Evolutionary conservation across 2,797 vertebrate genomes (phyloP).

Genomic region (Xenops minutus): DNA sequence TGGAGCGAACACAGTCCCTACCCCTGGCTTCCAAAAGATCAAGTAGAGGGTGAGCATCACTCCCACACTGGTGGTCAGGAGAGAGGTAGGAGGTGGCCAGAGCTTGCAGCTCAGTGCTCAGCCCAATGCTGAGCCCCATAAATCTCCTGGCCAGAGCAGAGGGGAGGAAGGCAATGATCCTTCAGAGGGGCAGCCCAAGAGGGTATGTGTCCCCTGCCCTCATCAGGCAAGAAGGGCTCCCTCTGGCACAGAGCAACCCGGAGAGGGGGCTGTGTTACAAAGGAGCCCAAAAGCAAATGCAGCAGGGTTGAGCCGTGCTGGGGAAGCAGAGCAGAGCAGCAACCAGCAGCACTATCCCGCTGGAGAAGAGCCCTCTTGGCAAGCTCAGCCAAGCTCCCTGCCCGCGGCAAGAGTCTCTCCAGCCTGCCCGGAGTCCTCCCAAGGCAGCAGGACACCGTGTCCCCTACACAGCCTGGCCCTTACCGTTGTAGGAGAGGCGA

Average conservation of each 20-base stretch:
- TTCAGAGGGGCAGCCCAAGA: neutral
- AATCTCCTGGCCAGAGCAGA: neutral
- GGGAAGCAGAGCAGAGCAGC: neutral
- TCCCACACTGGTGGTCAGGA: neutral
- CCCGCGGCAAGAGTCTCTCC: neutral
- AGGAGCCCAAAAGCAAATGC: neutral
- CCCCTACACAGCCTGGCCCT: conserved; percentile 27
- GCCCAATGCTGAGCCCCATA: neutral
- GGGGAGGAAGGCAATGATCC: neutral
- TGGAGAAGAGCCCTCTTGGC: neutral
- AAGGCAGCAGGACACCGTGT: neutral
- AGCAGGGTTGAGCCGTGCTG: fast-evolving
- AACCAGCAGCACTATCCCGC: neutral
- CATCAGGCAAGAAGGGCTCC: neutral
- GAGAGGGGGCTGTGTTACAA: neutral
- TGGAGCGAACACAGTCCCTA: neutral
- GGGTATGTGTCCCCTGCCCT: neutral
- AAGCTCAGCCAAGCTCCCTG: neutral
- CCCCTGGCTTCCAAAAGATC: neutral
- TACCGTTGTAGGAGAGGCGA: conserved; percentile 98
- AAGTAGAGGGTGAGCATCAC: neutral
- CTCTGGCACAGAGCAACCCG: fast-evolving
- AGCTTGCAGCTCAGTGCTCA: neutral
- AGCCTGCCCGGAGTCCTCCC: neutral
- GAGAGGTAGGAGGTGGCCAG: neutral